Evolutionary conservation across 53 echinoderm and acorn worm genomes (phyloP), one percentile per base, ranked within the genome.

Genomic region (Holothuria scabra): DNA sequence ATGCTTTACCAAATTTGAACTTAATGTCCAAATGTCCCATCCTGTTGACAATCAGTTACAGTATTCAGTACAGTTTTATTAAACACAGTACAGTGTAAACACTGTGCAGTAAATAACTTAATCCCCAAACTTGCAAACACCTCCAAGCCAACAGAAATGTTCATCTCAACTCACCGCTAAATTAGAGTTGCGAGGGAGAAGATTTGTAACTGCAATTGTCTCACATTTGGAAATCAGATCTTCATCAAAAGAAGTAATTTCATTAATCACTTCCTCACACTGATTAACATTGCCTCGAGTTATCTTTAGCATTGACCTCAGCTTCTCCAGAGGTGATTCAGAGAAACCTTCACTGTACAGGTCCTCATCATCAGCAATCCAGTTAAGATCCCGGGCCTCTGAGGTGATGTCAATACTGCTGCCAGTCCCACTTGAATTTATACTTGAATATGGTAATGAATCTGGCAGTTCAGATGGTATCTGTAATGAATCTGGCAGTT

Each of bases 361-460:
- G 24, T 72, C 72, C 16, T 72, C 72, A 19, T 72, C 72, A 24
- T 72, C 78, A 29, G 52, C 56, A 56, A 56, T 56, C 78, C 30
- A 56, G 10, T 56, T 56, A 25, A 59, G 9, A 32, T 59, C 58
- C 9, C 57, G 25, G 33, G 57, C 56, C 58, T 78, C 78, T 30
- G 78, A 78, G 78, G 78, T 78, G 2, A 78, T 55, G 25, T 78
- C 78, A n/a, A 78, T 78, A 19, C 78, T 78, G 58, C 78, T 78
- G 8, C 78, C 78, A 10, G 56, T 18, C 8, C 38, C 56, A 26
- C 76, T 76, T 52, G 14, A 18, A 52, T 52, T 52, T 18, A 52
- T 52, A 8, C 14, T 52, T 52, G 52, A 52, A 52, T 52, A 14
- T 52, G 52, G 11, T 18, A 52, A 52, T 52, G 52, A 52, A 52